Evolutionary conservation across 2,888 invertebrate genomes (phyloP).

Genomic region (Hirtodrosophila histrioides): DNA sequence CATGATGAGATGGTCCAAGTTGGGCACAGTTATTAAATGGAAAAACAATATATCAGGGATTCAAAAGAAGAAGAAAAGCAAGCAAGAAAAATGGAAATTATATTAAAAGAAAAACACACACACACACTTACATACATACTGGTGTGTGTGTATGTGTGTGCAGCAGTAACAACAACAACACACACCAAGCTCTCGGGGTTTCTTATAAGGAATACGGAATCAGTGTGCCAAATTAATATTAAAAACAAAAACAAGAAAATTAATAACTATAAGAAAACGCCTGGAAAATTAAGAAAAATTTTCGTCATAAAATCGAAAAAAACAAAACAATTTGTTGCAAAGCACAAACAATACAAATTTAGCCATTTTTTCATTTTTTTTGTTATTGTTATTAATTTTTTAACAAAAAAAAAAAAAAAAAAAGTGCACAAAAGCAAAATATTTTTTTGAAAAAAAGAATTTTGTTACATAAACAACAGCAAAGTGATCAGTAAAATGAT

Average conservation of each 20-base stretch:
- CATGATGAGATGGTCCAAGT: constrained; percentile 57
- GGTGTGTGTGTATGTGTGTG: neutral
- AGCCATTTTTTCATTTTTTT: constrained; percentile 72
- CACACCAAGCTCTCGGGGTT: constrained; percentile 74
- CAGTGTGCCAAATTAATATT: constrained; percentile 83
- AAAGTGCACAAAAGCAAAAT: constrained; percentile 48
- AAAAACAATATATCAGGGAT: constrained; percentile 66
- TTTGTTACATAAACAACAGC: constrained; percentile 60
- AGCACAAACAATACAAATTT: constrained; percentile 62
- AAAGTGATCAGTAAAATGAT: constrained; percentile 79
- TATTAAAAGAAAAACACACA: constrained; percentile 16
- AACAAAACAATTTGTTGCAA: constrained; percentile 71
- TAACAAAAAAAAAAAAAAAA: constrained; percentile 60
- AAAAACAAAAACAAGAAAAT: constrained; percentile 42
- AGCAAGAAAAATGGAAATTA: constrained; percentile 37
- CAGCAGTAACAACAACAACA: constrained; percentile 36
- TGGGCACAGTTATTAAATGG: constrained; percentile 34
- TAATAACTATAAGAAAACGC: constrained; percentile 50
- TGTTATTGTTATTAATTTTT: constrained; percentile 77
- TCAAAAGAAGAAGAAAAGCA: constrained; percentile 12
- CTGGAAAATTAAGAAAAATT: constrained; percentile 47
- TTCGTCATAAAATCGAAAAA: constrained; percentile 44
- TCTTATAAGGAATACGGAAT: constrained; percentile 79
- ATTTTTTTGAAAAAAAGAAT: constrained; percentile 53
- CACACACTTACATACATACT: no score